Evolutionary conservation across 1,140 invertebrate species (phyloP), one percentile per base, ranked within the genome.

Genomic region (Uloborus diversus): DNA sequence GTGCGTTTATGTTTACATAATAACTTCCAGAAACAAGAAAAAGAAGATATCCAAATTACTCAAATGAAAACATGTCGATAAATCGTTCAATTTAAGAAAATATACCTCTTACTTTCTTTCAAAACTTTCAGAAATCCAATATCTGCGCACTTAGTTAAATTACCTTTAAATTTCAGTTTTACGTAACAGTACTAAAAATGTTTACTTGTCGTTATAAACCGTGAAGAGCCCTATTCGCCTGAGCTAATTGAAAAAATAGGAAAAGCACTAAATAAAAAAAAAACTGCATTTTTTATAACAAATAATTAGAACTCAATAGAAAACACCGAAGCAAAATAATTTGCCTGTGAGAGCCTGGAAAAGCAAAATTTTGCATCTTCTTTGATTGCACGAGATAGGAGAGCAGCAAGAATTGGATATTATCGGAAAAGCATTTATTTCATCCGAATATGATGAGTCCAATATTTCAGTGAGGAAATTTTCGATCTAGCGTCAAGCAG

Each of bases 381-480:
- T 53, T 53, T n/a, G 11, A 53, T 42, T 42, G 47, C 59, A 42
- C 20, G 51, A 65, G 73, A 78, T 66, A 66, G 61, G 28, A 62
- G 32, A 23, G 62, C 59, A 53, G 32, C 17, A 56, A 78, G 73
- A 66, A 78, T 78, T 78, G 73, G 73, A 78, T 78, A 78, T 65
- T 78, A 78, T 78, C 62, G 73, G 73, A 78, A 78, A 78, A 78
- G 73, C 73, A 78, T 78, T 78, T 78, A 62, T 78, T 78, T 78
- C 73, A 66, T 53, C 61, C 35, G 49, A 56, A 78, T 56, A 35
- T 35, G 73, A 78, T 78, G 73, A 78, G 73, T 20, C 73, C 62
- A 75, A 75, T 75, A 75, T 75, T 64, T 75, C 71, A 66, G 33
- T 42, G 37, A 37, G 42, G 56, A 75, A 75, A 75, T 61, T 49